Conservation (phyloP, 2,888 invertebrate genomes). For the Hyles lineata region DNA sequence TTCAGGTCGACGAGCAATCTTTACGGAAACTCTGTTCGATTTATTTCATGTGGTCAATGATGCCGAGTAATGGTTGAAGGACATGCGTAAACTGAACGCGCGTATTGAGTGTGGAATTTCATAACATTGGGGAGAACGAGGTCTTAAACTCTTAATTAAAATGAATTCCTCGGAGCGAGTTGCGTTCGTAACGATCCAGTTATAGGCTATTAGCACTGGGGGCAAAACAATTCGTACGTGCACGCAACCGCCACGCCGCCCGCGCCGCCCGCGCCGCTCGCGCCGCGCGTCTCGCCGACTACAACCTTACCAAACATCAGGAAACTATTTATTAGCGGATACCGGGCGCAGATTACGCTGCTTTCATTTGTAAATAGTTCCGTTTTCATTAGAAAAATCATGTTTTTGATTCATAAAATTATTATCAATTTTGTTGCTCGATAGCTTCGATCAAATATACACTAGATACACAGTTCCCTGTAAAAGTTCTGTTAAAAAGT, state of each 20-base stretch:
- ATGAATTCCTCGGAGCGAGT: slow-evolving; percentile 51
- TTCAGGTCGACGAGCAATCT: no score
- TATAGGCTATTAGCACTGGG: slow-evolving; percentile 47
- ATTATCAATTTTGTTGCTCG: no score
- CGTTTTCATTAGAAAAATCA: no score
- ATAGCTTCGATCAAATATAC: no score
- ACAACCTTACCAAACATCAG: slow-evolving; percentile 3
- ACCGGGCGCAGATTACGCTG: no score
- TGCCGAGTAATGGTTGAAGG: not conserved
- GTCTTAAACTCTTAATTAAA: slow-evolving; percentile 55
- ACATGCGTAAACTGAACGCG: not conserved
- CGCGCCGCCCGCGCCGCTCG: no score
- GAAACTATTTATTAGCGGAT: not conserved
- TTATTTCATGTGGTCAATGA: not conserved
- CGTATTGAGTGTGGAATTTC: slow-evolving; percentile 37
- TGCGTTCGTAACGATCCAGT: slow-evolving; percentile 51
- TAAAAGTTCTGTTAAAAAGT: no score
- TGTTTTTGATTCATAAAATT: no score
- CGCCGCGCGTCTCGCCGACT: not conserved
- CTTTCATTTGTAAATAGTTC: no score
- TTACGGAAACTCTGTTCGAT: not conserved
- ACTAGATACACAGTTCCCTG: no score
- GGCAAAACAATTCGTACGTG: slow-evolving; percentile 41
- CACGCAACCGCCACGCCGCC: slow-evolving; percentile 39
- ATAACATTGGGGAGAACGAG: slow-evolving; percentile 44